These are phyloP conservation scores for Pavo muticus DNA, from an alignment of 2,113 vertebrate genomes.

Conservation along the genomic window DNA sequence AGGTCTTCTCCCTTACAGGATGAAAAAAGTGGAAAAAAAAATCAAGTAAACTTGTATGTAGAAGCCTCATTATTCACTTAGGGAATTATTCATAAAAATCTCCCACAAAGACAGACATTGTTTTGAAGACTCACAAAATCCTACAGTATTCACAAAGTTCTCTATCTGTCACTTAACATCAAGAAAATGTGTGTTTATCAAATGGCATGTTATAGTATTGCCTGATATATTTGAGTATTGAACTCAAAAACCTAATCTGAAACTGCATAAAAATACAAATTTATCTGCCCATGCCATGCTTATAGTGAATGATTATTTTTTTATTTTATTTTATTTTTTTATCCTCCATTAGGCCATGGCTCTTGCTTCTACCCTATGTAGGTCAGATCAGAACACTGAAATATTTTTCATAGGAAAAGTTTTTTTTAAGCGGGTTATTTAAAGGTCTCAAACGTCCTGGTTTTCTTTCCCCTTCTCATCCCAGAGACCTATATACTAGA, in stretches of 20 bases:
- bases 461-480: neutral
- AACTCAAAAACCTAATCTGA: neutral
- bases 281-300: neutral
- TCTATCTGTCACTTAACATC: neutral
- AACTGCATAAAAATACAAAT: neutral
- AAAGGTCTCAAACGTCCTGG: neutral
- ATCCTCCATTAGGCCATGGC: neutral
- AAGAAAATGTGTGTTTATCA: neutral
- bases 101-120: neutral
- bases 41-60: neutral
- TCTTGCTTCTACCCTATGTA: neutral
- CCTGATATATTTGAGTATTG: neutral
- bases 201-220: neutral
- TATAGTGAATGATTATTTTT: neutral
- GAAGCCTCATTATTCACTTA: neutral
- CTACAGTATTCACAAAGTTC: neutral
- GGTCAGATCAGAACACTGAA: slow-evolving; percentile 16
- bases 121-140: neutral
- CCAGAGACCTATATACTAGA: neutral
- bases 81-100: neutral
- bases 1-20: neutral
- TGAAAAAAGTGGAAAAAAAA: neutral
- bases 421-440: slow-evolving; percentile 26
- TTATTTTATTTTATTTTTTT: no score
- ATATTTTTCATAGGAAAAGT: neutral